Conservation (phyloP, 1,140 invertebrate genomes). For the Drosophila rufa region DNA sequence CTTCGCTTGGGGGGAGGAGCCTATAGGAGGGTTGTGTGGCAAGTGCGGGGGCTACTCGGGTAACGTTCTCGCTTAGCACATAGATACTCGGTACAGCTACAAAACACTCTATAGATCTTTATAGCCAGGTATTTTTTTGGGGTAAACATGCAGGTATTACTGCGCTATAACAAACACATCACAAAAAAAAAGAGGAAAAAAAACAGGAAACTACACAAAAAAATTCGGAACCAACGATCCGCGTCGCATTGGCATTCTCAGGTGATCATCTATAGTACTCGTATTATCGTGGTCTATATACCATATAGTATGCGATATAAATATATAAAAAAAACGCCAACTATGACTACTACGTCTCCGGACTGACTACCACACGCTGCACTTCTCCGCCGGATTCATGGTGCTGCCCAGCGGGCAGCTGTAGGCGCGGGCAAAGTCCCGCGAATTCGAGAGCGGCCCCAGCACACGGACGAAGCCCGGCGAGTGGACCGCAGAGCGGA, state of each 20-base stretch:
- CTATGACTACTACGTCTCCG: neutral
- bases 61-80: conserved; percentile 1
- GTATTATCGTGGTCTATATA: conserved; percentile 24
- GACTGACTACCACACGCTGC: conserved; percentile 93
- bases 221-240: conserved; percentile 19
- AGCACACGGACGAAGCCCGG: conserved; percentile 96
- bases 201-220: conserved; percentile 25
- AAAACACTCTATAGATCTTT: conserved; percentile 23
- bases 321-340: conserved; percentile 50
- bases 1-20: conserved; percentile 16
- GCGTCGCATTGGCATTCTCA: conserved; percentile 2
- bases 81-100: conserved; percentile 22
- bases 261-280: conserved; percentile 17
- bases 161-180: conserved; percentile 39
- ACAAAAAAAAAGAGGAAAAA: neutral
- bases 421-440: conserved; percentile 95
- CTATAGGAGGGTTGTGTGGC: conserved; percentile 11
- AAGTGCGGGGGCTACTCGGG: conserved; percentile 16
- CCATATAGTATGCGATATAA: conserved; percentile 52
- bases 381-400: conserved; percentile 97
- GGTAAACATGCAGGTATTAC: conserved; percentile 25
- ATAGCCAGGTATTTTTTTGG: conserved; percentile 8
- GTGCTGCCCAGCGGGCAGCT: conserved; percentile 91
- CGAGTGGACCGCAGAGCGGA: conserved; percentile 97
- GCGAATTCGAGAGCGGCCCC: conserved; percentile 96